These are phyloP conservation scores for Amblyornis subalaris DNA, from an alignment of 2,113 vertebrate species.

Conservation along the genomic window DNA sequence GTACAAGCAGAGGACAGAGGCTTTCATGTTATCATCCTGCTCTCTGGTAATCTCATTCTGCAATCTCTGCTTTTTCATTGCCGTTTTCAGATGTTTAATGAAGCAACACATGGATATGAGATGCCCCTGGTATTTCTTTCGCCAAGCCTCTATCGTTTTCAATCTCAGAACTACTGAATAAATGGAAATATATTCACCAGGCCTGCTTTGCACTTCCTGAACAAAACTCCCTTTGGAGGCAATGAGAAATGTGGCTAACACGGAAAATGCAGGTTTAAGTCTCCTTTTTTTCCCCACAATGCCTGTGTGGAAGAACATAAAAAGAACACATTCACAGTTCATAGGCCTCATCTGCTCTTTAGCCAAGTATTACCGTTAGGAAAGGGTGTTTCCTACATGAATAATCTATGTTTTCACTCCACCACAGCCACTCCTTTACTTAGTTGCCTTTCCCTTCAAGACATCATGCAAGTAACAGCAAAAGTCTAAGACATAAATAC, in stretches of 20 bases:
- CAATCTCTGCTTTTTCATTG: constrained; percentile 37
- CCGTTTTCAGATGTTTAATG: constrained; percentile 46
- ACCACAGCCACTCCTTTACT: background rate
- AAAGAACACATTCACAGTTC: background rate
- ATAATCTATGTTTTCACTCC: background rate
- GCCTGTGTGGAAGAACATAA: background rate
- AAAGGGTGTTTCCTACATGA: background rate
- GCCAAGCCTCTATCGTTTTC: background rate
- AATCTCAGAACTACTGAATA: background rate
- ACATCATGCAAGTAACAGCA: background rate
- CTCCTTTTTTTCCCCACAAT: background rate
- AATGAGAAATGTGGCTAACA: background rate
- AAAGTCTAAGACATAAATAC: background rate
- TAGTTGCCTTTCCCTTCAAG: background rate
- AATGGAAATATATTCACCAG: constrained; percentile 3
- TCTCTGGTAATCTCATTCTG: constrained; percentile 30
- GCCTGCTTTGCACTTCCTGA: background rate
- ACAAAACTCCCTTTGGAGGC: background rate
- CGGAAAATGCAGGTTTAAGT: background rate
- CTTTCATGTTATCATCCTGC: constrained; percentile 25
- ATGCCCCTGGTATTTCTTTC: constrained; percentile 9
- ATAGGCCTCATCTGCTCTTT: background rate
- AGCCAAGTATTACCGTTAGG: background rate
- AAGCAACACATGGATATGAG: constrained; percentile 16
- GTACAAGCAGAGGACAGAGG: background rate